Evolutionary conservation across 2,888 invertebrate species (phyloP).

Genomic region (Dryobota labecula): DNA sequence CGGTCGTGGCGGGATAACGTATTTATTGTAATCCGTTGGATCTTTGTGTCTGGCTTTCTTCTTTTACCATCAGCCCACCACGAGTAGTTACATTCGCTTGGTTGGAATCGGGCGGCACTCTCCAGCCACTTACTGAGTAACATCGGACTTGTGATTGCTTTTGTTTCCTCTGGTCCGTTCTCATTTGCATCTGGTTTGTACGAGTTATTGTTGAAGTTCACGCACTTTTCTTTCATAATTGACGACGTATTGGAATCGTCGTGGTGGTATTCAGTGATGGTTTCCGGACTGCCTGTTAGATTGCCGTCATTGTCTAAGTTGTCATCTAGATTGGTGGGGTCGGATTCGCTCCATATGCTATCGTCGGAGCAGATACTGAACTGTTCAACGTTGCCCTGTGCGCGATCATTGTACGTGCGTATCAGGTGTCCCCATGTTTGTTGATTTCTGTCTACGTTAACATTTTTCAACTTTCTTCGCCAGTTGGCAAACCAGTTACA

Average conservation of each 20-base stretch:
- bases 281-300: conserved; percentile 77
- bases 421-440: conserved; percentile 94
- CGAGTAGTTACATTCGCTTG: conserved; percentile 93
- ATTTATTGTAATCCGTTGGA: conserved; percentile 75
- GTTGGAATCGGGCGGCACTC: conserved; percentile 93
- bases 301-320: conserved; percentile 76
- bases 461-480: conserved; percentile 94
- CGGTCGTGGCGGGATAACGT: conserved; percentile 89
- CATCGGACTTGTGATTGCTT: conserved; percentile 89
- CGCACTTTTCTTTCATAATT: conserved; percentile 77
- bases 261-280: conserved; percentile 73
- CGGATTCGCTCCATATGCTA: conserved; percentile 94
- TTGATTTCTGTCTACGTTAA: conserved; percentile 92
- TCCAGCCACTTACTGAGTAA: conserved; percentile 94
- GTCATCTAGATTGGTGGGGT: conserved; percentile 78
- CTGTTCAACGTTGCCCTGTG: conserved; percentile 94
- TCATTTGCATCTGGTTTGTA: conserved; percentile 73
- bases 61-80: conserved; percentile 90
- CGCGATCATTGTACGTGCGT: conserved; percentile 93
- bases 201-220: conserved; percentile 82
- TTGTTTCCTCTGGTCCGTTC: conserved; percentile 68
- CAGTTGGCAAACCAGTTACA: conserved; percentile 97
- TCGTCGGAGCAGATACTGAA: conserved; percentile 95
- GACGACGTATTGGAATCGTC: conserved; percentile 81
- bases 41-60: conserved; percentile 77